phyloP scores from a whole-genome alignment of 2,888 invertebrate species.

The Rhyacophila evoluta region DNA sequence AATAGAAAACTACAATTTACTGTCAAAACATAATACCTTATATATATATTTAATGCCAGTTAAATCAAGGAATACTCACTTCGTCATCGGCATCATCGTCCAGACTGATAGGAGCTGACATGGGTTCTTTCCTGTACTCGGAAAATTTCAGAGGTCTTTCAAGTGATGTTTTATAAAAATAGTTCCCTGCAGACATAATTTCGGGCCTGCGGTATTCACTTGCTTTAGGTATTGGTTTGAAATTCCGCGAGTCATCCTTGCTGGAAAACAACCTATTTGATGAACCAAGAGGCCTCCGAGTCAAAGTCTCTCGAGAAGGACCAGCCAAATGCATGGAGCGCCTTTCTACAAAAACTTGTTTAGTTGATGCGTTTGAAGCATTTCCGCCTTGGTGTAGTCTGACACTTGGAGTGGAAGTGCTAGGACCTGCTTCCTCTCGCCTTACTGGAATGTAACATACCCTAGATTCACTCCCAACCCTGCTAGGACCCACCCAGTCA shows the following conservation, averaged over 20 bases:
- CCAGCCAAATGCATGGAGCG: background rate
- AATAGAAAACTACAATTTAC: too few relatives aligned
- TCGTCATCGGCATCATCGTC: background rate
- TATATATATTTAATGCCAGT: too few relatives aligned
- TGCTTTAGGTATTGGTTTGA: background rate
- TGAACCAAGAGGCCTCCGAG: background rate
- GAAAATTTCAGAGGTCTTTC: background rate
- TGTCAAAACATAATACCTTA: too few relatives aligned
- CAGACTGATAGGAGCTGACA: background rate
- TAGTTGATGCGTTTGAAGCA: background rate
- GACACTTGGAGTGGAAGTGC: conserved; percentile 64
- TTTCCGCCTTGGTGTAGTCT: background rate
- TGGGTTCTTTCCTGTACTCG: background rate
- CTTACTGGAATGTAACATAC: conserved; percentile 66
- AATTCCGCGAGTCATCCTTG: background rate
- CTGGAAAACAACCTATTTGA: background rate
- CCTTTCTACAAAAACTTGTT: background rate
- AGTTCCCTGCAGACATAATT: background rate
- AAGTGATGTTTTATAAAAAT: background rate
- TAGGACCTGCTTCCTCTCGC: conserved; percentile 62
- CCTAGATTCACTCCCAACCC: conserved; percentile 59
- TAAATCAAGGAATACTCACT: background rate
- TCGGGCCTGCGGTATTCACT: background rate
- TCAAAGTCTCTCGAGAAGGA: background rate
- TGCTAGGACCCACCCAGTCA: conserved; percentile 60